Conservation (phyloP, 92 coral and sea anemone genomes). For the Anthopleura xanthogrammica region DNA sequence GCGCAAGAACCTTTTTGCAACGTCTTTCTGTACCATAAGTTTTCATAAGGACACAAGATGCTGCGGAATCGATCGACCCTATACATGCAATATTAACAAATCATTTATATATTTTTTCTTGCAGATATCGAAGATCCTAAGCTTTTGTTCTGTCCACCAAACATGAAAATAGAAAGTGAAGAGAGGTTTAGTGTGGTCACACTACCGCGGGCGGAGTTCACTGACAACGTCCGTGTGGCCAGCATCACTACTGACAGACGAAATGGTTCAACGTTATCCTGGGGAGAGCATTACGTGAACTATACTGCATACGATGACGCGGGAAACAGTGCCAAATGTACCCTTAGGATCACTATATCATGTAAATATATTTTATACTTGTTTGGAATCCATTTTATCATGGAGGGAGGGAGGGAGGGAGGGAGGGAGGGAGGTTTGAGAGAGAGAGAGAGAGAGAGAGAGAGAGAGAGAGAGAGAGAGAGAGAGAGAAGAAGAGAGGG, state of each 20-base stretch:
- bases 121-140: constrained; percentile 56
- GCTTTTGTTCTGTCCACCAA: constrained; percentile 34
- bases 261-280: constrained; percentile 51
- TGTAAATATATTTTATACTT: constrained; percentile 15
- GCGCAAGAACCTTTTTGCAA: too few relatives aligned
- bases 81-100: too few relatives aligned
- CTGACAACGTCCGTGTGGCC: constrained; percentile 58
- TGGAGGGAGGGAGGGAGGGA: too few relatives aligned
- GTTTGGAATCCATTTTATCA: too few relatives aligned
- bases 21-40: too few relatives aligned
- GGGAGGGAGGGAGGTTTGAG: too few relatives aligned
- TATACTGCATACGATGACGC: constrained; percentile 59
- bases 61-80: background rate
- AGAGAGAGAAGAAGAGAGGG: too few relatives aligned
- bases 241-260: constrained; percentile 29
- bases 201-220: constrained; percentile 44
- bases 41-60: too few relatives aligned
- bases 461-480: too few relatives aligned
- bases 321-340: constrained; percentile 45
- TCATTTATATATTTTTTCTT: background rate
- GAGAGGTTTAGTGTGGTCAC: background rate
- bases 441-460: too few relatives aligned
- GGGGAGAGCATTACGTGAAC: constrained; percentile 50
- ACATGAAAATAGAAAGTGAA: constrained; percentile 6
- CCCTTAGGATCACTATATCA: constrained; percentile 8